These are phyloP conservation scores for Urocitellus parryii DNA, from an alignment of 2,113 vertebrate genomes.

Conservation along the genomic window DNA sequence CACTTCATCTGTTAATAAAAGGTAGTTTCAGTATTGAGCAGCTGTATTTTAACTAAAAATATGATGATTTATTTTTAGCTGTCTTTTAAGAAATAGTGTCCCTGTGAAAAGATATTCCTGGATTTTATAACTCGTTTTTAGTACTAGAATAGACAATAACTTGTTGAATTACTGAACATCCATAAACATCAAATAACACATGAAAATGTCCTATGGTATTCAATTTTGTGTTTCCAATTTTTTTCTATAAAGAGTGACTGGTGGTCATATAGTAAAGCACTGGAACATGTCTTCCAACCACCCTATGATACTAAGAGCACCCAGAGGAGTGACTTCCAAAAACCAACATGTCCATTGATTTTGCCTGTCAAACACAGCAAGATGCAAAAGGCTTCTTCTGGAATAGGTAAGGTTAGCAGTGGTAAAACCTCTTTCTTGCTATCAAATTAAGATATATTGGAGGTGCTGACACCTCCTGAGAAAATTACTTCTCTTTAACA, in stretches of 20 bases:
- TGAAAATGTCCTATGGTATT: not conserved
- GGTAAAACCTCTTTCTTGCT: not conserved
- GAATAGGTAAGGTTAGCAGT: slow-evolving; percentile 82
- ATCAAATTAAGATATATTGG: slow-evolving; percentile 18
- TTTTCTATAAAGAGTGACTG: slow-evolving; percentile 80
- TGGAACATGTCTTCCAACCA: not conserved
- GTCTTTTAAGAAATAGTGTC: slow-evolving; percentile 16
- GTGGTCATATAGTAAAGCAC: slow-evolving; percentile 71
- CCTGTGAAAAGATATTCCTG: slow-evolving; percentile 54
- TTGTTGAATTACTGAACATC: not conserved
- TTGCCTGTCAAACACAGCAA: slow-evolving; percentile 70
- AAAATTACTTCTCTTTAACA: not conserved
- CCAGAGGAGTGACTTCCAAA: slow-evolving; percentile 82
- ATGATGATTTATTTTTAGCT: slow-evolving; percentile 33
- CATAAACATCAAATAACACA: not conserved
- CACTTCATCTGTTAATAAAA: slow-evolving; percentile 21
- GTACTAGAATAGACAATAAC: not conserved
- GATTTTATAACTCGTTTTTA: slow-evolving; percentile 52
- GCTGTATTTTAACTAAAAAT: slow-evolving; percentile 59
- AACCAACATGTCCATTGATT: slow-evolving; percentile 42
- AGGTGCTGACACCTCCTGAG: not conserved
- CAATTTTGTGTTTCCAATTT: slow-evolving; percentile 49
- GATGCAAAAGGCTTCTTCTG: slow-evolving; percentile 71
- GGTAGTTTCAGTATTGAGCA: slow-evolving; percentile 41
- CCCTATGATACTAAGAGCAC: slow-evolving; percentile 82